A percentile compares a stretch with the other conserved stretches of the same genome.
Evolutionary conservation across 2,888 invertebrate genomes (phyloP).

Genomic region (Amblyteles armatorius): DNA sequence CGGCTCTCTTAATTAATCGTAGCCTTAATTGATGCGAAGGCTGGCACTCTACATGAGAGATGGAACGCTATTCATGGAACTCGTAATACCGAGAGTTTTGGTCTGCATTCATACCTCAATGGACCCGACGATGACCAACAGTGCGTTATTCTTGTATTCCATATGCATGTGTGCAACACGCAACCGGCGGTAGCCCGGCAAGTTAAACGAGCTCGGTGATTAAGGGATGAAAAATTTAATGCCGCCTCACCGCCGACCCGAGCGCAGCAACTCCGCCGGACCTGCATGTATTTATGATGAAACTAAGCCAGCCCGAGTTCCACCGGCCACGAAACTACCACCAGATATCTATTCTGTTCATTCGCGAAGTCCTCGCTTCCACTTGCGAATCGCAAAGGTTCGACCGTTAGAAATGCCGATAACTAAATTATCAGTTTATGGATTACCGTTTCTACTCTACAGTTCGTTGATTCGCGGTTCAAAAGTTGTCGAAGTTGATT

Average conservation of each 20-base stretch:
- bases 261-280: background rate
- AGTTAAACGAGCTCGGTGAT: conserved; percentile 43
- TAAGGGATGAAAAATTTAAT: conserved; percentile 45
- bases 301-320: conserved; percentile 2
- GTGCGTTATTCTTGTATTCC: conserved; percentile 14
- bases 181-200: background rate
- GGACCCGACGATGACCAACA: conserved; percentile 32
- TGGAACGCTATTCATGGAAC: conserved; percentile 14
- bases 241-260: background rate
- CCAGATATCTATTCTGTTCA: background rate
- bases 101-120: conserved; percentile 29
- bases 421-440: no score
- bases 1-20: conserved; percentile 63
- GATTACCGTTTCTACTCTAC: no score
- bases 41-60: conserved; percentile 38
- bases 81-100: conserved; percentile 43
- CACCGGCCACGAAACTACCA: conserved; percentile 7
- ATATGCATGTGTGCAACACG: background rate
- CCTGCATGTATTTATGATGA: conserved; percentile 20
- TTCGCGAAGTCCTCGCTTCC: no score
- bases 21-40: conserved; percentile 68
- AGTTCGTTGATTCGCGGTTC: no score
- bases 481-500: no score
- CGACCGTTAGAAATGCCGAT: no score
- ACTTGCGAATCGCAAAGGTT: no score